Conservation (phyloP, 1,140 invertebrate species). For the Lithobius niger region DNA sequence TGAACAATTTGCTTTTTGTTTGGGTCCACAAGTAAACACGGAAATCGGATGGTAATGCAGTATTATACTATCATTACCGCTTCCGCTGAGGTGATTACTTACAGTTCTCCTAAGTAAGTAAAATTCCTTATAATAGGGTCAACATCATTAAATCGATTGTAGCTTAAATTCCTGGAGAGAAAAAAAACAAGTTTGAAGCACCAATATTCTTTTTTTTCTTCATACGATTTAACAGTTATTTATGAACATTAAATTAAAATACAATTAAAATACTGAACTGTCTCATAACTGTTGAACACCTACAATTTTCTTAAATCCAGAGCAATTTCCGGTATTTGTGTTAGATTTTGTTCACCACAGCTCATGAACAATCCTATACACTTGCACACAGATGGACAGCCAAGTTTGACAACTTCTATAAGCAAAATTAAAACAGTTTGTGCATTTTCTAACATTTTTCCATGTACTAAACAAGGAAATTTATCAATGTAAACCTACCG, state of each 20-base stretch:
- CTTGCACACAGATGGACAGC: background rate
- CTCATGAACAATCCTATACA: background rate
- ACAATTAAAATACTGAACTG: no score
- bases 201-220: no score
- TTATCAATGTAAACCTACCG: slow-evolving; percentile 14
- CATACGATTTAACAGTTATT: no score
- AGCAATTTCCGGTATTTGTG: background rate
- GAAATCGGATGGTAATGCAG: no score
- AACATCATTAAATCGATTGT: slow-evolving; percentile 15
- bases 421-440: background rate
- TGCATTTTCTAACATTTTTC: background rate
- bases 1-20: no score
- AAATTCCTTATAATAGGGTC: slow-evolving; percentile 16
- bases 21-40: no score
- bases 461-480: background rate
- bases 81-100: no score
- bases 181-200: slow-evolving; percentile 1
- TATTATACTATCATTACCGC: no score
- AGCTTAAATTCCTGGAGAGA: slow-evolving; percentile 18
- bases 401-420: slow-evolving; percentile 1
- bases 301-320: slow-evolving; percentile 1
- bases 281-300: background rate
- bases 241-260: no score
- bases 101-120: slow-evolving; percentile 20
- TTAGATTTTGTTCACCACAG: slow-evolving; percentile 1